Percentiles rank a stretch among this genome's conserved stretches.
These are phyloP conservation scores for Philereme vetulata DNA, from an alignment of 2,888 invertebrate genomes.

Conservation along the genomic window DNA sequence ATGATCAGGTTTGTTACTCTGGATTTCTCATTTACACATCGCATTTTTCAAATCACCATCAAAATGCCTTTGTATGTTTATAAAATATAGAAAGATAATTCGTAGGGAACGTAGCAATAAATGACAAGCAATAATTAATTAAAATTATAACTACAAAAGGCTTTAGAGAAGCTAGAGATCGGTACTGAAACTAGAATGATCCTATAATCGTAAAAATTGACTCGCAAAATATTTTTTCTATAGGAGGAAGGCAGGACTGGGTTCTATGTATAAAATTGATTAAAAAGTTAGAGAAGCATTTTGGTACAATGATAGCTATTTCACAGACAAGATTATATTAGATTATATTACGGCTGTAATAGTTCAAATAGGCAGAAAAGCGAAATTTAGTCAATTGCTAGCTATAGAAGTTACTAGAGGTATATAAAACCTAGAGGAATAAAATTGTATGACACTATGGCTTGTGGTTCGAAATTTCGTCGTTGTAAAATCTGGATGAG, in stretches of 20 bases:
- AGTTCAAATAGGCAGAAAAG: conserved; percentile 74
- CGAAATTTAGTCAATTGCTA: conserved; percentile 82
- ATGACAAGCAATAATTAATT: conserved; percentile 75
- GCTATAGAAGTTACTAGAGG: conserved; percentile 75
- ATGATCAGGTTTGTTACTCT: conserved; percentile 28
- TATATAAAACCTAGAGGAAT: conserved; percentile 61
- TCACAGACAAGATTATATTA: conserved; percentile 69
- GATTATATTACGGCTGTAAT: conserved; percentile 69
- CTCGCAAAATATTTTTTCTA: conserved; percentile 79
- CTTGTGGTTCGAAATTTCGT: conserved; percentile 66
- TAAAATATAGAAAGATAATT: conserved; percentile 58
- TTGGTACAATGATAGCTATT: conserved; percentile 76
- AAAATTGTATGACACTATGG: conserved; percentile 68
- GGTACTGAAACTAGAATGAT: conserved; percentile 76
- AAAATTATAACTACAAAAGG: conserved; percentile 59
- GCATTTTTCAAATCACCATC: conserved; percentile 38
- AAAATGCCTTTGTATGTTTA: conserved; percentile 45
- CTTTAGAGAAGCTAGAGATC: conserved; percentile 81
- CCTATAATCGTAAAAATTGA: conserved; percentile 62
- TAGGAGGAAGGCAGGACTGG: conserved; percentile 68
- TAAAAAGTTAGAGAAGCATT: conserved; percentile 59
- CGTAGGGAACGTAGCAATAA: conserved; percentile 76
- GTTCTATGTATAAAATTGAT: conserved; percentile 60
- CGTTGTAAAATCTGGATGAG: conserved; percentile 57
- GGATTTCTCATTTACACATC: conserved; percentile 23